Percentiles rank a stretch among this genome's conserved stretches.
These are phyloP conservation scores for Artibeus lituratus DNA, from an alignment of 2,797 vertebrate species.

Conservation along the genomic window DNA sequence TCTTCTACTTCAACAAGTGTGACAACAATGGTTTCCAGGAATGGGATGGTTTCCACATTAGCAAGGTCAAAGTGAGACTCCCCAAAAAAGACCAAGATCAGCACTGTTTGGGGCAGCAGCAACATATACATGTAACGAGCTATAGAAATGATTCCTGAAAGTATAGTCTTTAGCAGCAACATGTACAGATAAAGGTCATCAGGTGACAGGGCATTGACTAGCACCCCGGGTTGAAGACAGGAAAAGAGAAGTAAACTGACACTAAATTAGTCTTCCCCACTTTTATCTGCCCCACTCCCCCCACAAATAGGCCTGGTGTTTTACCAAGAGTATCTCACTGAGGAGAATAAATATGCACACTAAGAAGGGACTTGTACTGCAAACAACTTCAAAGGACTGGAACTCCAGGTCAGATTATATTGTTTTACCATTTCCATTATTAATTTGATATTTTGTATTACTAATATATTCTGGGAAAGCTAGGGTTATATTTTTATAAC, in stretches of 20 bases:
- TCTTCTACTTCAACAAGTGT: background rate
- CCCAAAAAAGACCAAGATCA: background rate
- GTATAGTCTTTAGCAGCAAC: background rate
- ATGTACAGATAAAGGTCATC: background rate
- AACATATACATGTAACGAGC: background rate
- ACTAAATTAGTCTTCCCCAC: background rate
- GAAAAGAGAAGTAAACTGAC: background rate
- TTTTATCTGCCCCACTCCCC: background rate
- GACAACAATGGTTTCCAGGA: background rate
- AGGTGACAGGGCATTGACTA: background rate
- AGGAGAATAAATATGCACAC: background rate
- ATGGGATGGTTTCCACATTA: background rate
- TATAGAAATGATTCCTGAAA: no score
- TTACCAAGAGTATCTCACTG: background rate
- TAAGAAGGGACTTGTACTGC: background rate
- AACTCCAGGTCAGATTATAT: background rate
- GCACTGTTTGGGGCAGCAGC: background rate
- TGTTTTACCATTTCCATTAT: background rate
- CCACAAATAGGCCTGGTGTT: background rate
- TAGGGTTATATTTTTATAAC: background rate
- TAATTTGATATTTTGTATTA: background rate
- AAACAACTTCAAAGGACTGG: background rate
- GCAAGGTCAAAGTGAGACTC: background rate
- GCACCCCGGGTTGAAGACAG: background rate
- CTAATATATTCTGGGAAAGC: background rate